These are phyloP conservation scores for Premnoplex brunnescens DNA, from an alignment of 2,797 vertebrate genomes.

Conservation along the genomic window DNA sequence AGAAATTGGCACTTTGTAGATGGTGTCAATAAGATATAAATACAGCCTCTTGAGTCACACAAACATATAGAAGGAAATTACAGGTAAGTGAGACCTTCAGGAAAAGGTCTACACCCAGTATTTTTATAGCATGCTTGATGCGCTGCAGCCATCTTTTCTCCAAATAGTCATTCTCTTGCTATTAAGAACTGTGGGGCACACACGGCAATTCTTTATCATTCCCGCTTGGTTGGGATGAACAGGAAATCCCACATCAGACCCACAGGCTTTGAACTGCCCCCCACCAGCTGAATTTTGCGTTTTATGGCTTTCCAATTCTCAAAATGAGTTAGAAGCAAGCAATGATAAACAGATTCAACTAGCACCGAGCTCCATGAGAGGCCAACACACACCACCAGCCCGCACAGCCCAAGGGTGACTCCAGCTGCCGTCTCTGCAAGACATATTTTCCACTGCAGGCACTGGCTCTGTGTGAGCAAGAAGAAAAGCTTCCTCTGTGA, in stretches of 20 bases:
- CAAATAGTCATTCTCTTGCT: neutral
- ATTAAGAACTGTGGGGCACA: rapidly evolving
- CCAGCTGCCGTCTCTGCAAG: neutral
- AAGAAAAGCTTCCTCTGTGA: neutral
- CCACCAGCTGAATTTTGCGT: neutral
- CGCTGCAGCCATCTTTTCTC: neutral
- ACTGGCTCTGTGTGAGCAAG: neutral
- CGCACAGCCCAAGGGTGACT: neutral
- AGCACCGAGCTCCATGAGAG: rapidly evolving
- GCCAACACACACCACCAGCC: neutral
- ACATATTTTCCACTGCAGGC: neutral
- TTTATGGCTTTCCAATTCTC: neutral
- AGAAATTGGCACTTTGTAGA: conserved; percentile 3
- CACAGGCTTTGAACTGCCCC: neutral
- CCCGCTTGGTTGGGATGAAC: neutral
- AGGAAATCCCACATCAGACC: neutral
- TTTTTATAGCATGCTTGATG: neutral
- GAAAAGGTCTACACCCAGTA: neutral
- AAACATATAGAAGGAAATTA: neutral
- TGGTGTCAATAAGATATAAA: neutral
- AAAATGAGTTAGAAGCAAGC: neutral
- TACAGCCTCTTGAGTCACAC: neutral
- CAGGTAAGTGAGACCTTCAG: neutral
- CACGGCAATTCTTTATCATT: neutral
- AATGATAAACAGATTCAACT: neutral